phyloP scores from a whole-genome alignment of 1,140 invertebrate genomes.

The Platorchestia sp. region DNA sequence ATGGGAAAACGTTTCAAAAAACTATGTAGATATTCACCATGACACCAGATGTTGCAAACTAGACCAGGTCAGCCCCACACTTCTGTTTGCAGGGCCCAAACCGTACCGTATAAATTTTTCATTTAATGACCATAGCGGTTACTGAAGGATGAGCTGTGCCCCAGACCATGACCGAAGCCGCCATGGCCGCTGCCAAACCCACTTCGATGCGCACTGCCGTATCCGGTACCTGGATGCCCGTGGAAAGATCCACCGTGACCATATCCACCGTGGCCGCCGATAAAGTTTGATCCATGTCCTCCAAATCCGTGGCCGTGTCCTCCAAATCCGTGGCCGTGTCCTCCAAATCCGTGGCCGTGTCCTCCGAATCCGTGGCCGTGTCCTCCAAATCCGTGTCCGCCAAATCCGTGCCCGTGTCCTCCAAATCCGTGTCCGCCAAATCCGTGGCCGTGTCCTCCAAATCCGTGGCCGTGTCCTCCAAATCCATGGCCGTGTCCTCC shows the following conservation, averaged over 20 bases:
- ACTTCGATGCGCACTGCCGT: neutral
- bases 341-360: constrained; percentile 2
- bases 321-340: neutral
- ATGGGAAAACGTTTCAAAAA: too few species aligned
- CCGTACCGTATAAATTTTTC: neutral
- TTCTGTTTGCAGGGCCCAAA: too few species aligned
- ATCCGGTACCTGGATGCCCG: neutral
- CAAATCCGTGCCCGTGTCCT: neutral
- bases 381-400: constrained; percentile 16
- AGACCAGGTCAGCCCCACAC: too few species aligned
- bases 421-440: constrained; percentile 7
- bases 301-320: neutral
- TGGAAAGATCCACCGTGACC: neutral
- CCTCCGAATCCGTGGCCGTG: neutral
- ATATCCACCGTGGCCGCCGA: neutral
- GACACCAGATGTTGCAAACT: too few species aligned
- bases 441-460: neutral
- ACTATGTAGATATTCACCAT: too few species aligned
- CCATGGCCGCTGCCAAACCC: neutral
- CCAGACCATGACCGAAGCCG: neutral
- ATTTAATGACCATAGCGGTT: constrained; percentile 14
- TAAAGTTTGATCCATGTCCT: neutral
- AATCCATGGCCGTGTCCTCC: neutral
- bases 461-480: neutral
- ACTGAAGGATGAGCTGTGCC: neutral